Base-by-base conservation (phyloP, 2,888 invertebrate genomes). In the Melieria omissa region DNA sequence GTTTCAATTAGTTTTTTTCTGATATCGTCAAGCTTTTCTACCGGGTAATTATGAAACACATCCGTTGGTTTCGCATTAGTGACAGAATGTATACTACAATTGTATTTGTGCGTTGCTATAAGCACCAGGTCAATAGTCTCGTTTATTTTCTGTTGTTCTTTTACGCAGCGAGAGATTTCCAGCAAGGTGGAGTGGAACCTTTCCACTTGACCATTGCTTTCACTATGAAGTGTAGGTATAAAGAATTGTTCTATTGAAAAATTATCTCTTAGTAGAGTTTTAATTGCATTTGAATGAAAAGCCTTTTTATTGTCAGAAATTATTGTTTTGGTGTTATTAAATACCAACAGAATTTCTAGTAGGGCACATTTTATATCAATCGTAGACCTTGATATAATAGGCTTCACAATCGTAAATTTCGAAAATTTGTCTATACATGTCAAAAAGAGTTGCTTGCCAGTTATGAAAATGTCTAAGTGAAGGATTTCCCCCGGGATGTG, bases 161-260 rank as follows among this genome's bases (percentile, higher is more conserved):
- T 64, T 10, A 64, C 49, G 9, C 64, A 64, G 4, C 64, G 47
- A 4, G 64, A 47, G 46, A 64, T 64, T 64, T 64, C 64, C 10
- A 47, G 8, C 29, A 64, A 29, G 8, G 64, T 64, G n/a, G 47
- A 64, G 49, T 64, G 64, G 8, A 64, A 49, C 12, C 64, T 46
- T 64, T 16, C 16, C 16, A 16, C 16, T 16, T 16, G 16, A 16
- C 16, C 16, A 16, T 16, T 16, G 16, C 16, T 16, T 16, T 16
- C 16, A 16, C 16, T 16, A 16, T 16, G 16, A 16, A 16, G 16
- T 16, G 16, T 16, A 16, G 16, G 16, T 16, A 16, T 16, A 16
- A 16, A 16, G 2, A 16, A 16, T 16, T 16, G 16, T 16, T 16
- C 16, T 16, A 16, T 16, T 16, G 16, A 16, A 16, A 16, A 16